These are phyloP conservation scores for Pocillopora damicornis DNA, from an alignment of 64 coral and sea anemone genomes.

Conservation along the genomic window DNA sequence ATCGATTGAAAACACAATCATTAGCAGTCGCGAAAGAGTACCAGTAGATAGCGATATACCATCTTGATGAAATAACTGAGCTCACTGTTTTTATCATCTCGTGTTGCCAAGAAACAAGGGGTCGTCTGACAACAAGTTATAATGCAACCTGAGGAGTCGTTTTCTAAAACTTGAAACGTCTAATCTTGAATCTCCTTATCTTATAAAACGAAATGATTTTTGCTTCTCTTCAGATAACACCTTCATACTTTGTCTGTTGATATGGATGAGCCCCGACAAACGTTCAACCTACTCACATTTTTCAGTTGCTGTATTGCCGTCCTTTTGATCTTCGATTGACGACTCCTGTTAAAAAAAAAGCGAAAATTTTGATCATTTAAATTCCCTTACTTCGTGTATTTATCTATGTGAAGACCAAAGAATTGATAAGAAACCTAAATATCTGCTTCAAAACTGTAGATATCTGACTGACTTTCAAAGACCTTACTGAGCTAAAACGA, in stretches of 20 bases:
- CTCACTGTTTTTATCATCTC: not conserved
- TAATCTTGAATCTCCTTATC: too few species aligned
- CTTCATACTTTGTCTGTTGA: not conserved
- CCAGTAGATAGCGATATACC: not conserved
- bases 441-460: too few species aligned
- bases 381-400: too few species aligned
- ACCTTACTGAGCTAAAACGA: too few species aligned
- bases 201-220: too few species aligned
- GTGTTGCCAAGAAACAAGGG: not conserved
- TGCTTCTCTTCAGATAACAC: too few species aligned
- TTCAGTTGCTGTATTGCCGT: conserved; percentile 10
- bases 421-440: too few species aligned
- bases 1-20: not conserved
- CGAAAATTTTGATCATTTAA: too few species aligned
- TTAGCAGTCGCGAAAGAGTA: not conserved
- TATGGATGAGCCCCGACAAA: not conserved
- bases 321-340: conserved; percentile 10
- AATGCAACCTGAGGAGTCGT: too few species aligned
- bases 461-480: too few species aligned
- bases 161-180: too few species aligned
- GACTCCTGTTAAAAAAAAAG: not conserved
- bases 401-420: too few species aligned
- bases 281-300: not conserved
- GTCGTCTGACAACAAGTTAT: not conserved
- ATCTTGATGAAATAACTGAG: not conserved